Base-by-base conservation (phyloP, 2,888 invertebrate genomes). In the Oasisia sp. region DNA sequence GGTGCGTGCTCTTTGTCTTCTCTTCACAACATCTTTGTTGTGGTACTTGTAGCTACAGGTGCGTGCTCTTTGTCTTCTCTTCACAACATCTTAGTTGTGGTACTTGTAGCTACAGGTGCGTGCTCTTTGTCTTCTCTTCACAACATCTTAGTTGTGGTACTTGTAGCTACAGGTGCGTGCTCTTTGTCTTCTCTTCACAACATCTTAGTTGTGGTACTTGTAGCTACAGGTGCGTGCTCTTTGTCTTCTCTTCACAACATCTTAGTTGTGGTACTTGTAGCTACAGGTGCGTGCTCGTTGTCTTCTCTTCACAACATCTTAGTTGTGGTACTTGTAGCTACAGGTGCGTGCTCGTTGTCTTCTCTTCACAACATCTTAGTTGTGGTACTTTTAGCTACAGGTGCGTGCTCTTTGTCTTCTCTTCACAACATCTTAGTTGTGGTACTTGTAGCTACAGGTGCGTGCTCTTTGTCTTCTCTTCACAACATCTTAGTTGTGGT, bases 91-190 rank as follows among this genome's bases (percentile, higher is more conserved):
- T 38, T 38, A 38, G 38, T 38, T 38, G 38, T 38, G 4, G 38
- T 38, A n/a, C n/a, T n/a, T n/a, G n/a, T n/a, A n/a, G 93, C 32
- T 93, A 92, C 90, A 92, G 93, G 93, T 93, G 44, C 32, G 89
- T 91, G 38, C 32, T 32, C 32, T 27, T 14, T 1, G 38, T 38
- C 38, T 38, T 38, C 38, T 38, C 38, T 38, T 38, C 2, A 38
- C 38, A 38, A 38, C 38, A 38, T 38, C 38, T 38, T 38, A 38
- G 38, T 38, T 38, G 38, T 38, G 4, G 38, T 38, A n/a, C n/a
- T n/a, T n/a, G n/a, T n/a, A n/a, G 93, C 32, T 93, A 92, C 90
- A 92, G 93, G 93, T 93, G 44, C 32, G 89, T 91, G 38, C 32
- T 32, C 32, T 27, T 14, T 1, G 38, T 38, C 38, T 38, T 38